phyloP scores from a whole-genome alignment of 2,888 invertebrate species.

The Latheticus oryzae region DNA sequence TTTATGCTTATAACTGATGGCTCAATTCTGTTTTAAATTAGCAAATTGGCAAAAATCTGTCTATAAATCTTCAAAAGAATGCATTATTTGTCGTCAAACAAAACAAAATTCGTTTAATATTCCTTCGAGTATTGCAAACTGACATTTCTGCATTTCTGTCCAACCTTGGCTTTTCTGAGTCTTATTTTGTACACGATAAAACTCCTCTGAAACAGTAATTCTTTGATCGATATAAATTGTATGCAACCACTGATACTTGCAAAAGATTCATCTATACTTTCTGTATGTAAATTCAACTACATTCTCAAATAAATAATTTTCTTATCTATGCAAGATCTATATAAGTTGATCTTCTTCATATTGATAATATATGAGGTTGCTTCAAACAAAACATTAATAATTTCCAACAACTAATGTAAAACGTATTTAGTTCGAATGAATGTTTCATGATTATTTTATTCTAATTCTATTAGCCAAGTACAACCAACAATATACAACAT shows the following conservation, averaged over 20 bases:
- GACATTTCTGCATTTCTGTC: slow-evolving; percentile 49
- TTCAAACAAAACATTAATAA: slow-evolving; percentile 28
- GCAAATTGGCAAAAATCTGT: neutral
- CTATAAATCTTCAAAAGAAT: slow-evolving; percentile 34
- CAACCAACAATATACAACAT: slow-evolving; percentile 34
- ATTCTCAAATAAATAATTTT: slow-evolving; percentile 21
- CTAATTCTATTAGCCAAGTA: slow-evolving; percentile 44
- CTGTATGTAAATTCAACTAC: slow-evolving; percentile 15
- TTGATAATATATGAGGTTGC: too few species aligned
- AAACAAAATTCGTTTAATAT: slow-evolving; percentile 46
- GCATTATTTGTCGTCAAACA: slow-evolving; percentile 42
- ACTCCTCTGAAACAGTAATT: slow-evolving; percentile 53
- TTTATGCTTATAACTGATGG: too few species aligned
- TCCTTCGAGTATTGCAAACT: slow-evolving; percentile 46
- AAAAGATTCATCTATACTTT: slow-evolving; percentile 30
- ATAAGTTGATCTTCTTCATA: too few species aligned
- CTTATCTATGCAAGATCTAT: too few species aligned
- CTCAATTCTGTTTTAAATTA: too few species aligned
- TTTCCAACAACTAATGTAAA: slow-evolving; percentile 44
- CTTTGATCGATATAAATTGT: slow-evolving; percentile 51
- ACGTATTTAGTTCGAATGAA: slow-evolving; percentile 46
- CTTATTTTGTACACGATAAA: slow-evolving; percentile 55
- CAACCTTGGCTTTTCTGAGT: slow-evolving; percentile 52
- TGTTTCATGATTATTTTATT: slow-evolving; percentile 46
- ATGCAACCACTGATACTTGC: slow-evolving; percentile 32